A percentile compares a stretch with the other conserved stretches of the same genome.
Evolutionary conservation across 2,113 vertebrate genomes (phyloP).

Genomic region (Barbus barbus): DNA sequence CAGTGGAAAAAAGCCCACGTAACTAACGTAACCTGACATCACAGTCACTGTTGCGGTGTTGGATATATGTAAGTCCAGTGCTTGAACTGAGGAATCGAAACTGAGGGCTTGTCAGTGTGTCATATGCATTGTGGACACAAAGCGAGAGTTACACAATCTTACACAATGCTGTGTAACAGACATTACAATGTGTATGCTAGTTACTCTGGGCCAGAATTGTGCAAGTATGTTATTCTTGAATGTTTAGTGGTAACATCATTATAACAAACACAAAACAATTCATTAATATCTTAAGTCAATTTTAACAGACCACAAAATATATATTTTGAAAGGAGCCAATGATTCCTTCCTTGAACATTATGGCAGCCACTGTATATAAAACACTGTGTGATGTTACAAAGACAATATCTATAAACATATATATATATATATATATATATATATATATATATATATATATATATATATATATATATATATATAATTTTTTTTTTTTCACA

Average conservation of each 20-base stretch:
- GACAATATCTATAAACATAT: too few species aligned
- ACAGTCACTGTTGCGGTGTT: not conserved
- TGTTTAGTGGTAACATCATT: not conserved
- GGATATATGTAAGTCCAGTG: not conserved
- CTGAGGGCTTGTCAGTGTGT: conserved; percentile 9
- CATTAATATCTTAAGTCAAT: not conserved
- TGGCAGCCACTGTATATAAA: not conserved
- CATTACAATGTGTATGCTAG: too few species aligned
- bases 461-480: too few species aligned
- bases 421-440: too few species aligned
- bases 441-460: too few species aligned
- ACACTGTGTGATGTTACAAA: not conserved
- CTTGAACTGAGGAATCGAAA: not conserved
- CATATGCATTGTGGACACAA: not conserved
- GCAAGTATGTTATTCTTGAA: not conserved
- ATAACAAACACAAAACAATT: not conserved
- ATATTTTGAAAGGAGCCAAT: too few species aligned
- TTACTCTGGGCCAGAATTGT: not conserved
- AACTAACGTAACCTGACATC: conserved; percentile 26
- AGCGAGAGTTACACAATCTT: not conserved
- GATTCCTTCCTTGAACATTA: not conserved
- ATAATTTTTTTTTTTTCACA: too few species aligned
- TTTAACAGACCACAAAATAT: too few species aligned
- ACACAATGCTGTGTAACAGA: not conserved
- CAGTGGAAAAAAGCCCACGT: not conserved